A percentile compares a stretch with the other conserved stretches of the same genome.
Conservation (phyloP, 2,113 vertebrate genomes). For the Cephalophus harveyi region DNA sequence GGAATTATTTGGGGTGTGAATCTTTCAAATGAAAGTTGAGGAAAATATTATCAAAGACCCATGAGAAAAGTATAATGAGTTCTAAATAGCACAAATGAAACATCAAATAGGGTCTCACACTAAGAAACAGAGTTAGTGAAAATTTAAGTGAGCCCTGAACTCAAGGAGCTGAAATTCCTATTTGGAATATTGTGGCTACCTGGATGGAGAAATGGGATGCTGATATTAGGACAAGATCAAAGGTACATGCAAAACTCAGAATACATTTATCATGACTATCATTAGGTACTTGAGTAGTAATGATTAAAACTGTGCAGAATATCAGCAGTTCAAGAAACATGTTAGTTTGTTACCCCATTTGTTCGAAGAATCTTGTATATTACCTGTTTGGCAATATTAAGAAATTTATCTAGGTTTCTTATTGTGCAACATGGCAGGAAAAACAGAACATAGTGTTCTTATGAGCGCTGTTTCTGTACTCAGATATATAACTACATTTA, state of each 20-base stretch:
- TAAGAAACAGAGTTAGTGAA: background rate
- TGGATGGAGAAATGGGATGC: background rate
- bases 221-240: background rate
- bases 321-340: background rate
- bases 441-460: conserved; percentile 69
- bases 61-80: conserved; percentile 36
- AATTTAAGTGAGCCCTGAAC: background rate
- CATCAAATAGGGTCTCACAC: background rate
- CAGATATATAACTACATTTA: conserved; percentile 68
- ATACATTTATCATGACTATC: background rate
- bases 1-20: conserved; percentile 50
- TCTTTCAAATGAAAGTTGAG: conserved; percentile 48
- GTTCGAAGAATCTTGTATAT: background rate
- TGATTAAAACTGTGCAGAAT: background rate
- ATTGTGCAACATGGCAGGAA: conserved; percentile 63
- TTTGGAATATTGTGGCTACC: background rate
- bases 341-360: background rate
- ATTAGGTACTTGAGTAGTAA: background rate
- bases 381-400: conserved; percentile 60
- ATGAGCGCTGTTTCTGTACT: conserved; percentile 66
- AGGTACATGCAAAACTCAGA: conserved; percentile 14
- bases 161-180: background rate
- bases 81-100: conserved; percentile 39
- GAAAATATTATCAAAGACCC: conserved; percentile 43
- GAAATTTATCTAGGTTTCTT: conserved; percentile 57